Evolutionary conservation across 2,113 vertebrate genomes (phyloP).

Genomic region (Ibidorhyncha struthersii): DNA sequence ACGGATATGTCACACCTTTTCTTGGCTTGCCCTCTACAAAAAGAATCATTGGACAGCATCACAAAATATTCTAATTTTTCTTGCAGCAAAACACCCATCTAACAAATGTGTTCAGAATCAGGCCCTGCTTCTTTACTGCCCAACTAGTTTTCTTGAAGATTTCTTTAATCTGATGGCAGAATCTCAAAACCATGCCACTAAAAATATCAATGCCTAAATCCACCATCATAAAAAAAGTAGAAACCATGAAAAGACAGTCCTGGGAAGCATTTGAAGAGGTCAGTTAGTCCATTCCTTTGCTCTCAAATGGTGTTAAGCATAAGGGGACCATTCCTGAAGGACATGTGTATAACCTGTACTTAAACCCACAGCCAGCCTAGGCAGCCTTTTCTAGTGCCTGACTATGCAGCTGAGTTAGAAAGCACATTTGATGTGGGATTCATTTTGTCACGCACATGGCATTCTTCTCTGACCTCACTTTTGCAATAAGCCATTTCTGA

Average conservation of each 20-base stretch:
- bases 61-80: background rate
- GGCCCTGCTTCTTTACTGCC: background rate
- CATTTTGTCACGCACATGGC: background rate
- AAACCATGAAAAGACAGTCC: background rate
- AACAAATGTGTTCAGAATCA: background rate
- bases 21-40: conserved; percentile 88
- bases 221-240: background rate
- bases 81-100: background rate
- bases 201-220: background rate
- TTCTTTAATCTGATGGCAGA: background rate
- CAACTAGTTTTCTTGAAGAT: background rate
- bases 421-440: conserved; percentile 37
- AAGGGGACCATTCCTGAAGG: background rate
- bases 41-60: background rate
- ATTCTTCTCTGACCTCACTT: conserved; percentile 20
- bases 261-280: background rate
- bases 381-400: background rate
- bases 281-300: background rate
- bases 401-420: background rate
- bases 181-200: background rate
- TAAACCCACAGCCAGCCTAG: background rate
- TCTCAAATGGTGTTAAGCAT: background rate
- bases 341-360: background rate
- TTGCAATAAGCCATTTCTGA: conserved; percentile 12
- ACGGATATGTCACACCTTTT: conserved; percentile 91